phyloP scores from a whole-genome alignment of 2,797 vertebrate genomes.

The Pterois miles region DNA sequence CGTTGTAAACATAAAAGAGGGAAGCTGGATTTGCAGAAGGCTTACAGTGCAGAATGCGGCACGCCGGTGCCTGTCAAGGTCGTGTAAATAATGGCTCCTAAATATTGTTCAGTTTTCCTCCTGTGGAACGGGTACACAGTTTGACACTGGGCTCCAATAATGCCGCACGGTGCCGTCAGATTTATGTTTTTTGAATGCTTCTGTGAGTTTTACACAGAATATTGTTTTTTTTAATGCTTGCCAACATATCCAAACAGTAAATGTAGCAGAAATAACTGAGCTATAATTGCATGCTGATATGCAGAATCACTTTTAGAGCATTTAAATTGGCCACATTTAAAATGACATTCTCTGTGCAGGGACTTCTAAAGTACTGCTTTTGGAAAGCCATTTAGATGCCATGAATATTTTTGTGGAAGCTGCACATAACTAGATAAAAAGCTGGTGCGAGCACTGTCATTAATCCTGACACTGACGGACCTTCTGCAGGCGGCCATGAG shows the following conservation, averaged over 20 bases:
- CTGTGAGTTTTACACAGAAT: neutral
- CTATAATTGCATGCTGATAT: slow-evolving; percentile 14
- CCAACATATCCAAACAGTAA: neutral
- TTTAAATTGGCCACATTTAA: neutral
- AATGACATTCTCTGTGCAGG: neutral
- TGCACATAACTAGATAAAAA: slow-evolving; percentile 8
- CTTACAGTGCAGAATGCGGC: slow-evolving; percentile 56
- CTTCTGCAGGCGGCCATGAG: neutral
- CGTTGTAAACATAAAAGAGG: slow-evolving; percentile 58
- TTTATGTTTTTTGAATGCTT: slow-evolving; percentile 21
- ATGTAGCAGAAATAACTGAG: slow-evolving; percentile 15
- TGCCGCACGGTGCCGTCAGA: neutral
- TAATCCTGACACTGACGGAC: neutral
- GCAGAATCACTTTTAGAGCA: neutral
- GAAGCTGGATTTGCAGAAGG: slow-evolving; percentile 64
- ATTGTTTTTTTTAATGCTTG: slow-evolving; percentile 2
- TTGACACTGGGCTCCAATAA: slow-evolving; percentile 20
- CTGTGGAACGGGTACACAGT: slow-evolving; percentile 9
- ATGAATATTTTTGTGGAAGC: neutral
- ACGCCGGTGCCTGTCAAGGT: slow-evolving; percentile 30
- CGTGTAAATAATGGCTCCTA: slow-evolving; percentile 35
- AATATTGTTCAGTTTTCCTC: slow-evolving; percentile 23
- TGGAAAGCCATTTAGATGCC: neutral
- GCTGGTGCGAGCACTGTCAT: neutral
- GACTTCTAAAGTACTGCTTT: neutral